A percentile compares a stretch with the other conserved stretches of the same genome.
These are phyloP conservation scores for Corvus cornix DNA, from an alignment of 2,113 vertebrate species.

Conservation along the genomic window DNA sequence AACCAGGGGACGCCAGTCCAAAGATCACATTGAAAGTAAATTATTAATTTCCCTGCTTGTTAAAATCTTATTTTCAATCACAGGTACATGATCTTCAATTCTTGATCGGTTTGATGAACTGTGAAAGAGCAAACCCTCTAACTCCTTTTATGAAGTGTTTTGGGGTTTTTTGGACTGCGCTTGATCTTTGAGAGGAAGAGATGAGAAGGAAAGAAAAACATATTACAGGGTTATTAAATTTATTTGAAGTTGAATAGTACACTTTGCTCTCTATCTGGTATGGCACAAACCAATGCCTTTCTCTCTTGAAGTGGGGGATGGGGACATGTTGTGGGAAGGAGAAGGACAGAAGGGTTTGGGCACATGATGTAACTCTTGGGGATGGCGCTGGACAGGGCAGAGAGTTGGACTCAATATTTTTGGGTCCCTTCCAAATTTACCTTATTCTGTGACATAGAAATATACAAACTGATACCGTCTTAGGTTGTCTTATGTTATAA, in stretches of 20 bases:
- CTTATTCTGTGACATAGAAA: not conserved
- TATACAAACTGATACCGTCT: not conserved
- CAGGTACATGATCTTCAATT: not conserved
- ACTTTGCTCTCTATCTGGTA: not conserved
- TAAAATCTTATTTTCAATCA: conserved; percentile 10
- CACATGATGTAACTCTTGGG: not conserved
- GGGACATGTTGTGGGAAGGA: not conserved
- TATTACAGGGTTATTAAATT: not conserved
- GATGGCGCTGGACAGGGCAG: not conserved
- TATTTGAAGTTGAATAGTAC: not conserved
- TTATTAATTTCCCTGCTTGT: conserved; percentile 21
- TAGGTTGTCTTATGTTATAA: not conserved
- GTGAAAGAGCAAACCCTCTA: not conserved
- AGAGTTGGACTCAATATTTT: not conserved
- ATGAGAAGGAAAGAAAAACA: not conserved
- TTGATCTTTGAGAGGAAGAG: not conserved
- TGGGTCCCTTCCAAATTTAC: not conserved
- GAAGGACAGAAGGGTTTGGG: not conserved
- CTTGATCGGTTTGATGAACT: not conserved
- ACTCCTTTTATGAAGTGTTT: not conserved
- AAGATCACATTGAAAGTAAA: conserved; percentile 1
- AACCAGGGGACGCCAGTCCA: not conserved
- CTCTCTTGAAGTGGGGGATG: not conserved
- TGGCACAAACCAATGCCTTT: not conserved
- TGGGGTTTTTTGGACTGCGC: not conserved